A percentile compares a stretch with the other conserved stretches of the same genome.
Conservation (phyloP, 2,113 vertebrate genomes). For the Trochalopteron elliotii region DNA sequence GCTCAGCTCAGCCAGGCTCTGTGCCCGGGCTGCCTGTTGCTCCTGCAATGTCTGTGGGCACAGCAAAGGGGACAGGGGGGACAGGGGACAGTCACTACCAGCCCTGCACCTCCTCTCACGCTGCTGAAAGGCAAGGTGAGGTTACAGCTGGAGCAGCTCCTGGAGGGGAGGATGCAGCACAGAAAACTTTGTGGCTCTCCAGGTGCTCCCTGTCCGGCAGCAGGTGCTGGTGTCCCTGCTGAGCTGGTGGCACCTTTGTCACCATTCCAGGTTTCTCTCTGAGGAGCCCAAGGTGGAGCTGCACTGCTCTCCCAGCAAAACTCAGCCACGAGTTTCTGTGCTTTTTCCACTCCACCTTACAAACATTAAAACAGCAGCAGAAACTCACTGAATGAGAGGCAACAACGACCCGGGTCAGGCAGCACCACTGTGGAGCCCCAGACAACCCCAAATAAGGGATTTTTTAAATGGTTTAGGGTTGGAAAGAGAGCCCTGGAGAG, state of each 20-base stretch:
- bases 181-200: conserved; percentile 48
- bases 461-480: background rate
- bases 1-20: conserved; percentile 85
- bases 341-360: background rate
- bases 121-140: conserved; percentile 64
- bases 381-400: background rate
- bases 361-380: background rate
- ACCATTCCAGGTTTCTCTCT: rapidly evolving
- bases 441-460: rapidly evolving
- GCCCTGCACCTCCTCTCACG: background rate
- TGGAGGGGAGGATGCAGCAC: conserved; percentile 43
- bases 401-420: background rate
- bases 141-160: conserved; percentile 52
- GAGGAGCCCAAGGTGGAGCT: background rate
- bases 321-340: background rate
- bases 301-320: background rate
- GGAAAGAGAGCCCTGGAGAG: conserved; percentile 26
- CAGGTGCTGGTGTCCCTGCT: background rate
- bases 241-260: background rate
- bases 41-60: conserved; percentile 86
- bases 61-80: conserved; percentile 17
- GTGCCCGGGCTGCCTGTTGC: conserved; percentile 86
- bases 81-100: conserved; percentile 1
- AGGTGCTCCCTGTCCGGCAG: background rate
- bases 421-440: background rate